Percentiles rank a stretch among this genome's conserved stretches.
phyloP scores from a whole-genome alignment of 2,888 invertebrate genomes.

The Hipparchia sbordonii region DNA sequence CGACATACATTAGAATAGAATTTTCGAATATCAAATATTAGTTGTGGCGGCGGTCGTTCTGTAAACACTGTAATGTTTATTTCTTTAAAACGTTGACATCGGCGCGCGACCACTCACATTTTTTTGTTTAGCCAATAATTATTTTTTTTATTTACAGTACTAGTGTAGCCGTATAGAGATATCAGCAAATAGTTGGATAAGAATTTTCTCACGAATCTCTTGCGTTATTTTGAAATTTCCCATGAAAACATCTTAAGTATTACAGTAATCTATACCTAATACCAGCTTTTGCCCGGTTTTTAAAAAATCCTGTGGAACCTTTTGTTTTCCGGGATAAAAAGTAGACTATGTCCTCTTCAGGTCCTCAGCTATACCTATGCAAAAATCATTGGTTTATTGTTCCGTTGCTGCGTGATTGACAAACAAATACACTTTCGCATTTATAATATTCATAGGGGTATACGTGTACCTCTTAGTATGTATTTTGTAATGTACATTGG shows the following conservation, averaged over 20 bases:
- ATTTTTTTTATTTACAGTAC: conserved; percentile 73
- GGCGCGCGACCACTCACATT: conserved; percentile 75
- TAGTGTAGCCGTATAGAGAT: conserved; percentile 68
- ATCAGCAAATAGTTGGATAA: conserved; percentile 59
- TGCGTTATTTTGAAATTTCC: neutral
- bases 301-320: no score
- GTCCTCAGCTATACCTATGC: no score
- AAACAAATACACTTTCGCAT: no score
- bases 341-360: no score
- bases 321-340: no score
- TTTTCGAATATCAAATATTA: conserved; percentile 82
- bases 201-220: conserved; percentile 52
- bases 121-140: conserved; percentile 79
- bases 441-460: no score
- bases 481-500: neutral
- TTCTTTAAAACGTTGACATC: conserved; percentile 77
- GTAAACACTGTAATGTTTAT: conserved; percentile 79
- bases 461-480: neutral
- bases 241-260: neutral
- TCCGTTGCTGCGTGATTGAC: no score
- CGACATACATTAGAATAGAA: conserved; percentile 81
- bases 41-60: conserved; percentile 77
- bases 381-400: no score
- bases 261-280: no score
- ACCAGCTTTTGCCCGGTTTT: no score